These are phyloP conservation scores for Daphoenositta chrysoptera DNA, from an alignment of 2,113 vertebrate genomes.

Conservation along the genomic window DNA sequence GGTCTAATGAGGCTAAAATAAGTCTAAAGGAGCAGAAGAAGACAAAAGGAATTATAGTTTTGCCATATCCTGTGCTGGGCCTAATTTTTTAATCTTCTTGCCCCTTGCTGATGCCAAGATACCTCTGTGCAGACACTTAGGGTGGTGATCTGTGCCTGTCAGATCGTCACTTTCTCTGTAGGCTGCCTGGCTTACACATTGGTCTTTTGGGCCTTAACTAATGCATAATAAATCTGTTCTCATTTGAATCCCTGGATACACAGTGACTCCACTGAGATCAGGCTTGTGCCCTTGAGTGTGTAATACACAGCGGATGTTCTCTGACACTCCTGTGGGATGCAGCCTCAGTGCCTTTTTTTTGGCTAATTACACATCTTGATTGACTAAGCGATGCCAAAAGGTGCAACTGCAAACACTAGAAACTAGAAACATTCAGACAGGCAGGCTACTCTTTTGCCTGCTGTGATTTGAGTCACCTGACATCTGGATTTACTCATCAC, in stretches of 20 bases:
- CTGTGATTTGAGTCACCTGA: background rate
- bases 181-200: background rate
- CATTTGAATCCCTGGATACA: background rate
- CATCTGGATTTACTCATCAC: background rate
- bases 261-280: background rate
- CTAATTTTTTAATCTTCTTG: background rate
- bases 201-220: background rate
- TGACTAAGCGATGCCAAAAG: background rate
- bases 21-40: background rate
- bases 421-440: background rate
- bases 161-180: background rate
- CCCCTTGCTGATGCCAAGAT: background rate
- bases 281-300: background rate
- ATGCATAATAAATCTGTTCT: background rate
- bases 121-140: background rate
- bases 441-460: background rate
- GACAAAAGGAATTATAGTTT: background rate
- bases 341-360: background rate
- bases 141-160: background rate
- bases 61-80: background rate
- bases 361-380: background rate
- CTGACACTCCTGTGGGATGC: background rate
- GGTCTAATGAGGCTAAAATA: background rate
- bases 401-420: background rate
- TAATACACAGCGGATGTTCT: background rate